phyloP scores from a whole-genome alignment of 2,888 invertebrate genomes.

The Elegia similella region DNA sequence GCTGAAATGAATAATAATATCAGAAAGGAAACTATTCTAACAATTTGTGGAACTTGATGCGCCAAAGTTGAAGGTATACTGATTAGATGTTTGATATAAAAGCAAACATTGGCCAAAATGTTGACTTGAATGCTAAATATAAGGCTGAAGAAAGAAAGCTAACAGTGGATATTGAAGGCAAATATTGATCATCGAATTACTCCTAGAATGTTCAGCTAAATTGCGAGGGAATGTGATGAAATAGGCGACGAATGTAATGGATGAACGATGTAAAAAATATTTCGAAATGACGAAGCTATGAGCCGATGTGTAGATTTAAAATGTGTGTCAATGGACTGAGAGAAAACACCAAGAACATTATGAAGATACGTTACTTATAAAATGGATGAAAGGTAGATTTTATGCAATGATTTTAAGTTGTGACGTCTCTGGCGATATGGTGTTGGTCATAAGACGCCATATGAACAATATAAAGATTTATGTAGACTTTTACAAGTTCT shows the following conservation, averaged over 20 bases:
- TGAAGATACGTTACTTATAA: background rate
- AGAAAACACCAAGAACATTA: background rate
- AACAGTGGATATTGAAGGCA: background rate
- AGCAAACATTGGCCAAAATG: conserved; percentile 4
- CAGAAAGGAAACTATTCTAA: background rate
- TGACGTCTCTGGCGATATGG: background rate
- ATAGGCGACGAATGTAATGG: background rate
- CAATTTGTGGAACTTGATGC: background rate
- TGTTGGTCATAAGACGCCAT: background rate
- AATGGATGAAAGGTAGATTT: background rate
- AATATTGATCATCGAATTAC: background rate
- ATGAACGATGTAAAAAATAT: background rate
- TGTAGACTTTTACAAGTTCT: background rate
- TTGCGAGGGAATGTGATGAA: background rate
- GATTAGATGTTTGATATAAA: background rate
- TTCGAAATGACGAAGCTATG: background rate
- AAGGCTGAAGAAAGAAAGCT: background rate
- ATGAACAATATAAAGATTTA: background rate
- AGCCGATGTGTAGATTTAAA: background rate
- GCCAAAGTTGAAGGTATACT: background rate
- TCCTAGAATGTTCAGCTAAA: background rate
- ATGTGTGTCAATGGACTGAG: background rate
- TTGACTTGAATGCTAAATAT: background rate
- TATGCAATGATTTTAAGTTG: background rate
- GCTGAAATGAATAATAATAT: background rate